Percentiles rank a stretch among this genome's conserved stretches.
These are phyloP conservation scores for Barnardius zonarius DNA, from an alignment of 2,113 vertebrate genomes.

Conservation along the genomic window DNA sequence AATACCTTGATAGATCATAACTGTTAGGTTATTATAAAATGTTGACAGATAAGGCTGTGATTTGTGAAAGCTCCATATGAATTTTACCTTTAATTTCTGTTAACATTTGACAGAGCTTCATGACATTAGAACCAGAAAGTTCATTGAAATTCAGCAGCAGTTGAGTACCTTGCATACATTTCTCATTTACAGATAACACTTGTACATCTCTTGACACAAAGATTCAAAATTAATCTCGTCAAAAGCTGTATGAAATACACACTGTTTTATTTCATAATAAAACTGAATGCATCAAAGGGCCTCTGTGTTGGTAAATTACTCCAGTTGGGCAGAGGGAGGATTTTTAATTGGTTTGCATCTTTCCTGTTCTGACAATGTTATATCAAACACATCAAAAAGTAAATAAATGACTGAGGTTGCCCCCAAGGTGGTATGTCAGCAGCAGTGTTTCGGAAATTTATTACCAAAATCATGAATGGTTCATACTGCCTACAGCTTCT, in stretches of 20 bases:
- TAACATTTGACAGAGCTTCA: constrained; percentile 75
- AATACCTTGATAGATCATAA: constrained; percentile 66
- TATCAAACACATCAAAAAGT: constrained; percentile 65
- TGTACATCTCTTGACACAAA: constrained; percentile 71
- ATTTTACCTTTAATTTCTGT: constrained; percentile 75
- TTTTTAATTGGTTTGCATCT: constrained; percentile 69
- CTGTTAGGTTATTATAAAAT: constrained; percentile 72
- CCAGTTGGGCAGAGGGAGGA: constrained; percentile 23
- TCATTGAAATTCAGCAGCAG: constrained; percentile 73
- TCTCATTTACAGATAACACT: constrained; percentile 70
- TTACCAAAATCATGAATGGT: constrained; percentile 48
- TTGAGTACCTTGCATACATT: constrained; percentile 54
- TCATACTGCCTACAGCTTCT: constrained; percentile 17
- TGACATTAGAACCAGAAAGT: constrained; percentile 67
- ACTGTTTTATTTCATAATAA: constrained; percentile 69
- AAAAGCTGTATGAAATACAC: constrained; percentile 34
- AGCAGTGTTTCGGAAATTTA: constrained; percentile 38
- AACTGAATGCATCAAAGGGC: constrained; percentile 36
- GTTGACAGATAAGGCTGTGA: constrained; percentile 70
- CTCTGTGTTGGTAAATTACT: constrained; percentile 53
- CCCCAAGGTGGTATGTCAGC: constrained; percentile 43
- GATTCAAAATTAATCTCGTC: constrained; percentile 68
- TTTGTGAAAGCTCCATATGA: constrained; percentile 71
- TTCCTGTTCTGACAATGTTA: constrained; percentile 39
- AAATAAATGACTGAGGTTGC: constrained; percentile 59